These are phyloP conservation scores for Notocelia uddmanniana DNA, from an alignment of 2,888 invertebrate species.

Conservation along the genomic window DNA sequence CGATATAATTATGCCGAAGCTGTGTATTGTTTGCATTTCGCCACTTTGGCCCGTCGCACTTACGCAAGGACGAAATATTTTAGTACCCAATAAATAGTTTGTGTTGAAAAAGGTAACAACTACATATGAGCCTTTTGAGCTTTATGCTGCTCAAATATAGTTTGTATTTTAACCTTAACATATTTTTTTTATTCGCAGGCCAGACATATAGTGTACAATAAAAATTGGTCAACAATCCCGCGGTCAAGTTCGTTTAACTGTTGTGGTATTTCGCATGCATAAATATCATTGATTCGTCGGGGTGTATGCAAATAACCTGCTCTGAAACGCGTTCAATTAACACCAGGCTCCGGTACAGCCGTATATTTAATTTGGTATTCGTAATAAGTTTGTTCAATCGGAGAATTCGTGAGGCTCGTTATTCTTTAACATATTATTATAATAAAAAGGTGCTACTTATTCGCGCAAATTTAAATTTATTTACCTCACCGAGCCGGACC, in stretches of 20 bases:
- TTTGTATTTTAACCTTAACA: background rate
- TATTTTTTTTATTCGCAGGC: background rate
- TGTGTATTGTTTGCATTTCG: background rate
- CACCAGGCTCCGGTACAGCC: slow-evolving; percentile 2
- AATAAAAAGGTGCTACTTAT: too few species aligned
- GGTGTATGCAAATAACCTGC: slow-evolving; percentile 35
- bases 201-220: background rate
- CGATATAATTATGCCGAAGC: background rate
- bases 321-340: slow-evolving; percentile 31
- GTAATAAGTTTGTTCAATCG: slow-evolving; percentile 9
- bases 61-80: background rate
- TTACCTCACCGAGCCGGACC: too few species aligned
- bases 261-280: slow-evolving; percentile 20
- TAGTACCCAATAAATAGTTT: background rate
- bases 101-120: background rate
- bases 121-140: background rate
- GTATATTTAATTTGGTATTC: slow-evolving; percentile 11
- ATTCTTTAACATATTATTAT: background rate
- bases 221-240: background rate
- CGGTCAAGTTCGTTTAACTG: slow-evolving; percentile 29
- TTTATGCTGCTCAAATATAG: background rate
- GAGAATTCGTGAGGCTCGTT: background rate
- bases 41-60: background rate
- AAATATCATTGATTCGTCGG: slow-evolving; percentile 32
- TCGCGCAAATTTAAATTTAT: too few species aligned